phyloP scores from a whole-genome alignment of 2,113 vertebrate genomes.

The Carassius gibelio region DNA sequence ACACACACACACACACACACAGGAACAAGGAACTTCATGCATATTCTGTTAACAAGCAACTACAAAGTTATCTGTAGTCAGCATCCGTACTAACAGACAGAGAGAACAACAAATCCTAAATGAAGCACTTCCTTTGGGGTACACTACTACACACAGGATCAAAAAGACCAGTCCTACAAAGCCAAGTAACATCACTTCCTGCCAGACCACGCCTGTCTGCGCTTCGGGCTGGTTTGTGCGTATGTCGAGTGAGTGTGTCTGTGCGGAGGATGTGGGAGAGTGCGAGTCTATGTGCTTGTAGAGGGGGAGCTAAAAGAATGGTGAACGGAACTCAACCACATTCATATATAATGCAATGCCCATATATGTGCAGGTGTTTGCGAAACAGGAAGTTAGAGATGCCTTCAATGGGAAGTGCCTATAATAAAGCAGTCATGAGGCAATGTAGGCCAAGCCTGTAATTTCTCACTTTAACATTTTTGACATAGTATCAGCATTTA shows the following conservation, averaged over 20 bases:
- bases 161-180: constrained; percentile 46
- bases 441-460: constrained; percentile 55
- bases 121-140: constrained; percentile 46
- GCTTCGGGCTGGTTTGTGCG: background rate
- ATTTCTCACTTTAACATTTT: background rate
- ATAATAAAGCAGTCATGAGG: constrained; percentile 53
- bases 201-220: constrained; percentile 50
- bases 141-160: constrained; percentile 21
- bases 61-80: constrained; percentile 32
- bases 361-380: constrained; percentile 70
- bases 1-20: background rate
- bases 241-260: constrained; percentile 10
- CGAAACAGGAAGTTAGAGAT: constrained; percentile 66
- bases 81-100: constrained; percentile 42
- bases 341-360: constrained; percentile 61
- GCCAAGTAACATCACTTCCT: constrained; percentile 49
- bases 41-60: constrained; percentile 23
- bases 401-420: constrained; percentile 55
- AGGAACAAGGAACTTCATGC: constrained; percentile 36
- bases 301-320: constrained; percentile 25
- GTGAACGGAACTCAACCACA: constrained; percentile 40
- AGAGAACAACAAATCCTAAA: constrained; percentile 44
- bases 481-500: too few species aligned
- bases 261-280: constrained; percentile 27
- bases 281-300: constrained; percentile 7